Evolutionary conservation across 1,140 invertebrate species (phyloP), one percentile per base, ranked within the genome.

Genomic region (Mercenaria mercenaria): DNA sequence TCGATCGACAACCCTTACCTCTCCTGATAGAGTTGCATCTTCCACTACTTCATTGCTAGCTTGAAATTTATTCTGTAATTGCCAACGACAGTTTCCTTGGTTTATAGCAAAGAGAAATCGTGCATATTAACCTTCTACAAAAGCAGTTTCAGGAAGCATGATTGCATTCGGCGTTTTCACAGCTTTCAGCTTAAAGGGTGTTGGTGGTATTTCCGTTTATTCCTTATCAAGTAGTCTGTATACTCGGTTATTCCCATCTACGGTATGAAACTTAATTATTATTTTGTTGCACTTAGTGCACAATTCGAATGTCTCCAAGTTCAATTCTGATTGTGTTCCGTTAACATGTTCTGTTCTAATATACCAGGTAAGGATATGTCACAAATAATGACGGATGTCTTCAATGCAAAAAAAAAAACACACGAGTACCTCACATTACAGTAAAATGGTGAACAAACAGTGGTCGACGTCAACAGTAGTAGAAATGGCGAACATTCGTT

Each of bases 321-420:
- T 29, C 32, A 6, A 26, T 18, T 74, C 20, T 23, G 32, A 18
- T 59, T 32, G 43, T 74, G 20, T n/a, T 56, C 39, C 26, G 10
- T 37, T 52, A 86, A n/a, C 18, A 86, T 76, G 39, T 86, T 43
- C 67, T 76, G 83, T n/a, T 69, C 83, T 18, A 86, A 29, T 6
- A 74, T 74, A 20, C 83, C 83, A 18, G 56, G 1, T 15, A 41
- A 18, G 10, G 69, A 37, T 18, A 86, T 85, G 64, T 86, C 52
- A 76, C 83, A 86, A 10, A 86, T 64, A 39, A 86, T 76, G 23
- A 76, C 8, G 8, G 50, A 47, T 8, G 20, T 29, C 23, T 37
- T 20, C 15, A 41, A 3, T 3, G 32, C 0, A 59, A 29, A 52
- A n/a, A n/a, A n/a, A n/a, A n/a, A n/a, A n/a, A n/a, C n/a, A n/a